Evolutionary conservation across 2,797 vertebrate genomes (phyloP).

Genomic region (Malurus splendens): DNA sequence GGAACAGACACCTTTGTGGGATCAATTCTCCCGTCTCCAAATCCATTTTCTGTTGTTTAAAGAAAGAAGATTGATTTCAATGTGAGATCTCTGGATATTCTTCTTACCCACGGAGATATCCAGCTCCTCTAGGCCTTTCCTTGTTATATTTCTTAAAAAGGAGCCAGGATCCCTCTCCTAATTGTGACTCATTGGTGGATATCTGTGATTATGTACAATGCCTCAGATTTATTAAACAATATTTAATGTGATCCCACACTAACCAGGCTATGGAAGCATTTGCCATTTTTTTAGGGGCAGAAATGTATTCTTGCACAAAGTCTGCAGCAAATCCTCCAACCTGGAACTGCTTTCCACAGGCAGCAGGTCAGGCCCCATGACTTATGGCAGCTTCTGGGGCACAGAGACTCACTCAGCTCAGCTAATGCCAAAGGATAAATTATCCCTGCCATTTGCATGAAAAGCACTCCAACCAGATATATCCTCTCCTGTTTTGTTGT

Average conservation of each 20-base stretch:
- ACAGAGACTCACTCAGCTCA: background rate
- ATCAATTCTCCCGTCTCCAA: background rate
- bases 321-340: background rate
- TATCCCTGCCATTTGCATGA: background rate
- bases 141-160: background rate
- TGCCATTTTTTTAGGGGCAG: background rate
- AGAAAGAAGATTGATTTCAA: background rate
- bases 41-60: background rate
- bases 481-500: background rate
- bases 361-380: background rate
- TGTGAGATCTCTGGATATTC: background rate
- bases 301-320: background rate
- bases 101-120: background rate
- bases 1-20: background rate
- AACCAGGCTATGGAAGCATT: background rate
- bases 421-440: background rate
- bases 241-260: background rate
- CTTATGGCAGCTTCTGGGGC: background rate
- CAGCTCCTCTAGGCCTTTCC: background rate
- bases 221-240: background rate
- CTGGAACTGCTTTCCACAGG: background rate
- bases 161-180: background rate
- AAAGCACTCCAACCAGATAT: background rate
- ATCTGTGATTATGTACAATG: background rate
- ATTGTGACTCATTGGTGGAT: background rate